These are phyloP conservation scores for Eidolon helvum DNA, from an alignment of 2,113 vertebrate genomes.

Conservation along the genomic window DNA sequence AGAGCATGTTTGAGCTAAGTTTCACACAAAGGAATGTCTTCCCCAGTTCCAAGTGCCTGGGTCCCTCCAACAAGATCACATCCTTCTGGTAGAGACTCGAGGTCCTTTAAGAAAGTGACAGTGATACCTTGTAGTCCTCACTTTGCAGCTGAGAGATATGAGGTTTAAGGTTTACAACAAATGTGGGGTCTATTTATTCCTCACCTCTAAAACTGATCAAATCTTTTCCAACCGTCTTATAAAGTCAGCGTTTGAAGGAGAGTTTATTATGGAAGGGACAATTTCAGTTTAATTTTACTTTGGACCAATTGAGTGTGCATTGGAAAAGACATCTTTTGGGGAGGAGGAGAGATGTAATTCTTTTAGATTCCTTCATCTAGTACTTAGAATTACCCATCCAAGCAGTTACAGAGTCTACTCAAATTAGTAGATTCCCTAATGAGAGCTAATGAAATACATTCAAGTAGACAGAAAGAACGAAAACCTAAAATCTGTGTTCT, in stretches of 20 bases:
- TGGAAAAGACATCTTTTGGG: background rate
- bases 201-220: background rate
- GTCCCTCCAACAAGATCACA: background rate
- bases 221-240: background rate
- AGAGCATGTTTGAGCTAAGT: conserved; percentile 29
- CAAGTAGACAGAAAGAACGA: background rate
- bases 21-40: conserved; percentile 58
- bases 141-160: background rate
- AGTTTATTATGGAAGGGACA: background rate
- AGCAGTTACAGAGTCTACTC: background rate
- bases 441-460: background rate
- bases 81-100: background rate
- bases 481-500: background rate
- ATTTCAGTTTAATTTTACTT: conserved; percentile 15
- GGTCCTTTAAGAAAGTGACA: background rate
- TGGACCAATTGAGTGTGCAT: background rate
- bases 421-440: background rate
- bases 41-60: background rate
- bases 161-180: background rate
- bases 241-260: background rate
- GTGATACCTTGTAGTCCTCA: background rate
- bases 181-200: background rate
- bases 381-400: background rate
- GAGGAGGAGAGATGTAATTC: background rate
- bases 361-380: background rate